Evolutionary conservation across 2,113 vertebrate species (phyloP), one percentile per base, ranked within the genome.

Genomic region (Pelmatolapia mariae): DNA sequence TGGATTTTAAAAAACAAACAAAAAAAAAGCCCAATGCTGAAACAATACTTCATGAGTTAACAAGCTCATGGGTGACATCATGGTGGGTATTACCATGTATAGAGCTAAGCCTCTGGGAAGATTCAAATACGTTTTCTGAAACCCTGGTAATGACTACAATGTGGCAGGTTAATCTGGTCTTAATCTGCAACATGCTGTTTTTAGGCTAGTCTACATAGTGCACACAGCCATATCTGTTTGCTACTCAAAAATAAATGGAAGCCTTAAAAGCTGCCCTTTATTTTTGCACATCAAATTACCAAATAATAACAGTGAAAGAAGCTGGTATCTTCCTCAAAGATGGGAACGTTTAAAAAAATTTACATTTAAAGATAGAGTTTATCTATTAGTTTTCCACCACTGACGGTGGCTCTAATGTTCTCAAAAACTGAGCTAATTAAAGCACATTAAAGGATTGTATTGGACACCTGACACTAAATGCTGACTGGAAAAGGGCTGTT

Each of bases 1-100:
- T 22, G 61, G 33, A 22, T 66, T 66, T 38, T 0, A 2, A 66
- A 2, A 63, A 36, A 11, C 0, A 66, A 11, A 2, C n/a, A 38
- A 19, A 16, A 33, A 10, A 1, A 0, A 4, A 22, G 33, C 19
- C 33, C 10, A 38, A n/a, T 12, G 19, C 33, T 66, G 19, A 66
- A 66, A 66, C 33, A 66, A 8, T 12, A 13, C 33, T 66, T 38
- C 19, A 22, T 66, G 33, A 66, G 61, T 66, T 66, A 38, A n/a
- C 61, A n/a, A 66, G 33, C 19, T 66, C 61, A 66, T 36, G 3
- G 33, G 33, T 66, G 61, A 66, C 61, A 38, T 66, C 33, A 66
- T 38, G 33, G 61, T 66, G 61, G 61, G 33, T 66, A 66, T 36
- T 66, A 66, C 31, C 61, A 5, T 66, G 31, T 38, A 13, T n/a